Conservation (phyloP, 2,113 vertebrate species). For the Gallinago media region DNA sequence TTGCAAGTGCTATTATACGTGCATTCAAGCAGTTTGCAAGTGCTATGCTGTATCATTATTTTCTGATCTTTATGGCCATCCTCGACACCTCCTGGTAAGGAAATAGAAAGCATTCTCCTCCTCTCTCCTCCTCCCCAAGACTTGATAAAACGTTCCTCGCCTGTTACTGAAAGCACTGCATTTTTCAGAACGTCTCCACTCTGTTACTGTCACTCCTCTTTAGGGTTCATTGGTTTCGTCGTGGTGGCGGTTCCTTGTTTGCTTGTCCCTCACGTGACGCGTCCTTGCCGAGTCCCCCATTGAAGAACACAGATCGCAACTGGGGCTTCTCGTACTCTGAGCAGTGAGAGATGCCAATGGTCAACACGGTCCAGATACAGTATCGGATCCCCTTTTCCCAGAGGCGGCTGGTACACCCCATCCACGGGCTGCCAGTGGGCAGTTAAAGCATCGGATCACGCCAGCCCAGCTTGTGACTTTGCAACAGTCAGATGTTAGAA, state of each 20-base stretch:
- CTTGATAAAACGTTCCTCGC: slow-evolving; percentile 39
- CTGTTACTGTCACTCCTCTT: slow-evolving; percentile 28
- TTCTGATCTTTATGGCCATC: slow-evolving; percentile 76
- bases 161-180: slow-evolving; percentile 1
- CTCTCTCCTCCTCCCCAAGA: slow-evolving; percentile 43
- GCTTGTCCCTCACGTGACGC: not conserved
- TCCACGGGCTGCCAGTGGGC: slow-evolving; percentile 43
- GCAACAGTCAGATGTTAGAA: not conserved
- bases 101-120: slow-evolving; percentile 59
- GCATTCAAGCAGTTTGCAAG: slow-evolving; percentile 88
- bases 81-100: slow-evolving; percentile 67
- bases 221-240: slow-evolving; percentile 52
- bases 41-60: slow-evolving; percentile 83
- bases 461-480: slow-evolving; percentile 7
- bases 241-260: not conserved
- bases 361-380: slow-evolving; percentile 35
- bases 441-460: slow-evolving; percentile 66
- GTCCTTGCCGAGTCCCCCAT: slow-evolving; percentile 29
- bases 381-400: slow-evolving; percentile 41
- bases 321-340: slow-evolving; percentile 18
- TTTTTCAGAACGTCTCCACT: slow-evolving; percentile 44
- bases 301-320: slow-evolving; percentile 58
- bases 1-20: slow-evolving; percentile 94
- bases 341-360: slow-evolving; percentile 45
- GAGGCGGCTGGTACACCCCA: slow-evolving; percentile 28